phyloP scores from a whole-genome alignment of 2,888 invertebrate species.

The Priapulus caudatus region DNA sequence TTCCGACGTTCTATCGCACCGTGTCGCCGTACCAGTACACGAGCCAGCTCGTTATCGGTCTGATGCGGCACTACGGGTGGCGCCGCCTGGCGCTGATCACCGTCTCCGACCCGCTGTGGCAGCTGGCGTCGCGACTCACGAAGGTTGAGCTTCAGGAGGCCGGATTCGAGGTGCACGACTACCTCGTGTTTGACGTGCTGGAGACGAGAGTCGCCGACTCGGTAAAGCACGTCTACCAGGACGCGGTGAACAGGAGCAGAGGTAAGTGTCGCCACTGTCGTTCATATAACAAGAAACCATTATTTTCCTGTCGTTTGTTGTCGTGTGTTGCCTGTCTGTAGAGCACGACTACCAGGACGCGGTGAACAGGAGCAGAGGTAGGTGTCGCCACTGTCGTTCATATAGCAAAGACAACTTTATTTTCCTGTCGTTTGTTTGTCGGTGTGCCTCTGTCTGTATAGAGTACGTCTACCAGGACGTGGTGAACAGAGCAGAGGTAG shows the following conservation, averaged over 20 bases:
- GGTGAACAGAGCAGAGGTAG: too few species aligned
- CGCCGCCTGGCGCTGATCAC: neutral
- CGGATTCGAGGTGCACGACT: neutral
- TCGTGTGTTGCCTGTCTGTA: too few species aligned
- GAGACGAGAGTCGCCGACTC: neutral
- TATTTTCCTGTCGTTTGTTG: too few species aligned
- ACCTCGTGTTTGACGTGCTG: slow-evolving; percentile 1
- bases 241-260: neutral
- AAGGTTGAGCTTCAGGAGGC: neutral
- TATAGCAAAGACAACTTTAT: too few species aligned
- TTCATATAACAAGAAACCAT: too few species aligned
- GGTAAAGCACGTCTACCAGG: neutral
- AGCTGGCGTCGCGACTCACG: neutral
- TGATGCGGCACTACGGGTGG: neutral
- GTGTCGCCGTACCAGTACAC: neutral
- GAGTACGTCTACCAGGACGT: too few species aligned
- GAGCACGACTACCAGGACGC: too few species aligned
- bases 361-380: too few species aligned
- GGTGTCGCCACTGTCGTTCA: too few species aligned
- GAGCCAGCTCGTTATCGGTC: neutral
- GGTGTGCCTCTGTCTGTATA: too few species aligned
- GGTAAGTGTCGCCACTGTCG: too few species aligned
- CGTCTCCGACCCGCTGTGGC: neutral
- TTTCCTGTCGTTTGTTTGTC: too few species aligned
- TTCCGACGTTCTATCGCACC: neutral